phyloP scores from a whole-genome alignment of 23 tunicate genomes.

The Halocynthia roretzi region DNA sequence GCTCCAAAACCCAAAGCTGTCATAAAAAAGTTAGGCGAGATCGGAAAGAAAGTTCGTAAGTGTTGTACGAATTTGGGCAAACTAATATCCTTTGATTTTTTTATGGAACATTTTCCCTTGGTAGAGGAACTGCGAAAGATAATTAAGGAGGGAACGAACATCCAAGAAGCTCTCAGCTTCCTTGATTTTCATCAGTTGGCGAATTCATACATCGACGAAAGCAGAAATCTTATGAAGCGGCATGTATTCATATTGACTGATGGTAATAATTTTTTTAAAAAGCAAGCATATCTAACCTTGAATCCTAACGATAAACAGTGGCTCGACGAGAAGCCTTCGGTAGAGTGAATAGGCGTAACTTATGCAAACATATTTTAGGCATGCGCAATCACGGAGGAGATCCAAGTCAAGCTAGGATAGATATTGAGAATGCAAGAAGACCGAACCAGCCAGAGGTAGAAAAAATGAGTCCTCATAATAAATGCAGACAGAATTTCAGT shows the following conservation, averaged over 20 bases:
- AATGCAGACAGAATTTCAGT: background rate
- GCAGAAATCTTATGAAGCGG: conserved; percentile 13
- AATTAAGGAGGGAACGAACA: conserved; percentile 30
- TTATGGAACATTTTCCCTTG: background rate
- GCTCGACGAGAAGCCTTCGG: too few relatives aligned
- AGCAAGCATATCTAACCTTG: too few relatives aligned
- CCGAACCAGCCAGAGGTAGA: conserved; percentile 17
- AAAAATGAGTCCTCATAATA: background rate
- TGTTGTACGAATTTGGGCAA: background rate
- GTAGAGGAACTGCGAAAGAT: conserved; percentile 16
- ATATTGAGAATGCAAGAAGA: background rate
- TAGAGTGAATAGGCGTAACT: too few relatives aligned
- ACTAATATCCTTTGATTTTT: background rate
- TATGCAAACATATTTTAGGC: background rate
- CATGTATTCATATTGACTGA: conserved; percentile 54
- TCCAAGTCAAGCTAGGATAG: conserved; percentile 11
- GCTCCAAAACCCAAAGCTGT: conserved; percentile 22
- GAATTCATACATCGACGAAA: conserved; percentile 23
- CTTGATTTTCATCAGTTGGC: conserved; percentile 14
- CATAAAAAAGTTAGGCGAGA: conserved; percentile 18
- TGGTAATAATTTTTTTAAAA: conserved; percentile 22
- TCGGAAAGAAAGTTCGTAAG: conserved; percentile 37
- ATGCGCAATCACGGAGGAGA: conserved; percentile 10
- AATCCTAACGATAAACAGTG: too few relatives aligned
- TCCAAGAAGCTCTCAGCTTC: conserved; percentile 5